These are phyloP conservation scores for Lanistes nyassanus DNA, from an alignment of 1,140 invertebrate species.

Conservation along the genomic window DNA sequence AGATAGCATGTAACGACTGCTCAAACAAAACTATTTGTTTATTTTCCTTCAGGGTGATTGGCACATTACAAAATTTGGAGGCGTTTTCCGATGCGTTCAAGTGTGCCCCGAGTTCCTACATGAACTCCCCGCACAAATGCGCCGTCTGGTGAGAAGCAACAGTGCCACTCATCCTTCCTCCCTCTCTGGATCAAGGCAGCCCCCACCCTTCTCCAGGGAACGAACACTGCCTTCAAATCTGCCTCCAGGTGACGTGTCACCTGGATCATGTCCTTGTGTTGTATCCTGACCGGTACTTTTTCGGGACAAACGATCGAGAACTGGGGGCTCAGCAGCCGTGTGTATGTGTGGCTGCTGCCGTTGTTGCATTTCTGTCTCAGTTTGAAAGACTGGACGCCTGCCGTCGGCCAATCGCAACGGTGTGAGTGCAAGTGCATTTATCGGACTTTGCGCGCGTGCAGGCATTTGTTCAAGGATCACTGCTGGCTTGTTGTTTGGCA, in stretches of 20 bases:
- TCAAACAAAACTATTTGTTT: no score
- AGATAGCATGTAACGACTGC: no score
- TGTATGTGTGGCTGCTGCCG: no score
- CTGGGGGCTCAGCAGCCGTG: not conserved
- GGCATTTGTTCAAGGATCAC: no score
- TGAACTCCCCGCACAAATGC: slow-evolving; percentile 64
- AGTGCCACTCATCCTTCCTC: not conserved
- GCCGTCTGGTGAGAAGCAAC: slow-evolving; percentile 52
- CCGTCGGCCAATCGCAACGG: no score
- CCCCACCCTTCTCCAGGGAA: not conserved
- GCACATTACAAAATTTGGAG: slow-evolving; percentile 54
- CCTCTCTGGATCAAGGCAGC: not conserved
- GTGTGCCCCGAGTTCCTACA: slow-evolving; percentile 58
- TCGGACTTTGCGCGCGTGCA: no score
- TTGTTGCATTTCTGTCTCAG: no score
- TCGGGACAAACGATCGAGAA: not conserved
- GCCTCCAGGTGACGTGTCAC: not conserved
- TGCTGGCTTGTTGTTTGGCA: no score
- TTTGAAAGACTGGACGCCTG: no score
- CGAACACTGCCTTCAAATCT: not conserved
- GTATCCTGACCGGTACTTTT: not conserved
- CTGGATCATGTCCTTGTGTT: not conserved
- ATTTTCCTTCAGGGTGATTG: slow-evolving; percentile 55
- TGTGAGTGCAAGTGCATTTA: no score
- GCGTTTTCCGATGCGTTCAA: slow-evolving; percentile 66